Evolutionary conservation across 2,797 vertebrate genomes (phyloP), one percentile per base, ranked within the genome.

Genomic region (Gadopsis bispinosus): DNA sequence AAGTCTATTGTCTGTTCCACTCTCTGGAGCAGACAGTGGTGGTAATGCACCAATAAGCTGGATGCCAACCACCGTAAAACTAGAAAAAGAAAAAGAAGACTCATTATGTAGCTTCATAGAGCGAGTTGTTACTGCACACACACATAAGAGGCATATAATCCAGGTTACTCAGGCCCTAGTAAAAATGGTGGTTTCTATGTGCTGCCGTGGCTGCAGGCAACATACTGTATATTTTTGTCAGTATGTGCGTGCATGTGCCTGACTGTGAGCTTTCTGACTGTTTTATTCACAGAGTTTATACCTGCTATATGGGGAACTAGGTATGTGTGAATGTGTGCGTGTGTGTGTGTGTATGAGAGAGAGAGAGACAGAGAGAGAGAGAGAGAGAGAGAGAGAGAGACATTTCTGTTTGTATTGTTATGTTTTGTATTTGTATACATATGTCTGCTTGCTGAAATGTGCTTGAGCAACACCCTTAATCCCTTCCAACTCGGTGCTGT

Each of bases 401-500:
- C 39, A 41, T 29, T 65, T 58, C 8, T 29, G 11, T 20, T 39
- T 35, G 19, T 3, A 59, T 58, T 41, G 22, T 41, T 16, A 16
- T 26, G 22, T 10, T 26, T n/a, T 63, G 43, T 33, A 47, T 29
- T 54, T 54, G 10, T 41, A 41, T 41, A 13, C 22, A 54, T 29
- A 29, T 22, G 22, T 64, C 29, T 48, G 43, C 63, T 31, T 29
- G 22, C 61, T 63, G 58, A 61, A 19, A 3, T 62, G 33, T 64
- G 53, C 29, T 43, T 33, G 17, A 64, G 43, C 43, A 58, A 73
- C 20, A 69, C 20, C 35, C 13, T 19, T 20, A 54, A 53, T 67
- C 12, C 7, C 43, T 60, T 69, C 50, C 16, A 45, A 35, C 31
- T 75, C 37, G 54, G 41, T 74, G 70, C 72, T 11, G 60, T 54